These are phyloP conservation scores for Centropyge bicolor DNA, from an alignment of 2,797 vertebrate genomes.

Conservation along the genomic window DNA sequence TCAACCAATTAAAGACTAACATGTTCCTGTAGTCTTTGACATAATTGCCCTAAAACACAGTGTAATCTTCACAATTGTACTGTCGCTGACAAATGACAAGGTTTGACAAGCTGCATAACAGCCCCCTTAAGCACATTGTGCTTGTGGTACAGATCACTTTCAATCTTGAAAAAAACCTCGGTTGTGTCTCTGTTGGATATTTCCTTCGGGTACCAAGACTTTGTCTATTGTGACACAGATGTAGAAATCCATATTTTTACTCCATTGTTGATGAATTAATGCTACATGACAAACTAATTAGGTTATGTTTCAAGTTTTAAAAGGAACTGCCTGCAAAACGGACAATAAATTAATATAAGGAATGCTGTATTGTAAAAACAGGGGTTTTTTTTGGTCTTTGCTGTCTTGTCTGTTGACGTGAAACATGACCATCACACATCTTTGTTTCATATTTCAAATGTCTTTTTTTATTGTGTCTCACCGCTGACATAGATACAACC, in stretches of 20 bases:
- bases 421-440: conserved; percentile 46
- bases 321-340: neutral
- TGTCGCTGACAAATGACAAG: conserved; percentile 8
- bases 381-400: neutral
- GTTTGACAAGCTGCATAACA: conserved; percentile 3
- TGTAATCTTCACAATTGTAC: conserved; percentile 11
- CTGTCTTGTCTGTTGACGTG: neutral
- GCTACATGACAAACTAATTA: neutral
- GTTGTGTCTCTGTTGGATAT: neutral
- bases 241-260: neutral
- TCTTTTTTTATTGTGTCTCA: conserved; percentile 69
- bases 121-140: neutral
- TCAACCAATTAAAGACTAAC: neutral
- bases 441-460: conserved; percentile 32
- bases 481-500: conserved; percentile 62
- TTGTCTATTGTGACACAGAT: conserved; percentile 19
- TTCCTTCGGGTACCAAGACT: conserved; percentile 5
- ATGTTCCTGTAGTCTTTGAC: neutral
- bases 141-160: conserved; percentile 20
- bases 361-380: neutral
- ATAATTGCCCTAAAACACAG: conserved; percentile 1
- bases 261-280: neutral
- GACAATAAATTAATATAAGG: neutral
- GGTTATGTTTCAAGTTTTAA: neutral
- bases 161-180: conserved; percentile 19